These are phyloP conservation scores for Artemia sinica DNA, from an alignment of 2,888 invertebrate species.

Conservation along the genomic window DNA sequence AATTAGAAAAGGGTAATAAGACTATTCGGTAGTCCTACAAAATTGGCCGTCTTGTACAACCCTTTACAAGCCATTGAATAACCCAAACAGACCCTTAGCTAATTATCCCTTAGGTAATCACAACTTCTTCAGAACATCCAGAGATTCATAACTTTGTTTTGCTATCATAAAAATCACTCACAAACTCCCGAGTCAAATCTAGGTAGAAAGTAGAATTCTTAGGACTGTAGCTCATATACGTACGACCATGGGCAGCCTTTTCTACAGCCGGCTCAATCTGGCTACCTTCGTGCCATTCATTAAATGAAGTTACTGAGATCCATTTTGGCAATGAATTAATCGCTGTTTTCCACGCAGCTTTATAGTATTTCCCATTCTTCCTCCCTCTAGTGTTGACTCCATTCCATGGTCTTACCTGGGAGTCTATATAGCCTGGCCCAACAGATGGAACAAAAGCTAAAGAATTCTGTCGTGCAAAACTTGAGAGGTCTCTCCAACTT, in stretches of 20 bases:
- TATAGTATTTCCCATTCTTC: constrained; percentile 44
- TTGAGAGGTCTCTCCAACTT: constrained; percentile 26
- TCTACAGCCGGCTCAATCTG: constrained; percentile 49
- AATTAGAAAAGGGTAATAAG: too few species aligned
- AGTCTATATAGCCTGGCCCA: constrained; percentile 51
- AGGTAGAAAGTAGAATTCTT: constrained; percentile 44
- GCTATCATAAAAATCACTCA: constrained; percentile 15
- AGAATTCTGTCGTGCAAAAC: constrained; percentile 40
- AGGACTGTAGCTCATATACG: constrained; percentile 43
- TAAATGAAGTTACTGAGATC: constrained; percentile 50
- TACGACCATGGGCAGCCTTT: constrained; percentile 32
- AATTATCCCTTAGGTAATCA: too few species aligned
- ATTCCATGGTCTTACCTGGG: constrained; percentile 45
- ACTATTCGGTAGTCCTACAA: too few species aligned
- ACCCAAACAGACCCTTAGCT: too few species aligned
- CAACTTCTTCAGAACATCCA: neutral
- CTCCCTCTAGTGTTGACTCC: constrained; percentile 37
- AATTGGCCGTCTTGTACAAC: too few species aligned
- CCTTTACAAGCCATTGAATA: too few species aligned
- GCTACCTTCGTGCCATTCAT: constrained; percentile 57
- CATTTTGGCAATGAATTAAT: constrained; percentile 39
- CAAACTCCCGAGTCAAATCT: constrained; percentile 44
- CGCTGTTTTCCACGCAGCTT: constrained; percentile 43
- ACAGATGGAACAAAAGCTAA: constrained; percentile 48
- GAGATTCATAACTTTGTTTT: neutral